These are phyloP conservation scores for Myrmecophaga tridactyla DNA, from an alignment of 2,113 vertebrate species.

Conservation along the genomic window DNA sequence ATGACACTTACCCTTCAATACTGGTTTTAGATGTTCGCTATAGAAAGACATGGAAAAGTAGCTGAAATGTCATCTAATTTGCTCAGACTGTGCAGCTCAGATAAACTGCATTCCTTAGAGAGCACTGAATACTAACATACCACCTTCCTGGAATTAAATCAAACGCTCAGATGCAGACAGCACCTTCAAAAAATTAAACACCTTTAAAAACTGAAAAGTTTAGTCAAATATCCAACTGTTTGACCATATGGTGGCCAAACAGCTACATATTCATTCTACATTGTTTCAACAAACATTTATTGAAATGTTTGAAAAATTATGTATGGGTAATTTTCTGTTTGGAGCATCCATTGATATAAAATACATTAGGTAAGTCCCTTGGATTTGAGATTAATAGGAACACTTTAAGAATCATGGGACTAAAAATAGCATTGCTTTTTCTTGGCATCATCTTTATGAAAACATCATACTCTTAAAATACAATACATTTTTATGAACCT, in stretches of 20 bases:
- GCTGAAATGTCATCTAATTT: constrained; percentile 15
- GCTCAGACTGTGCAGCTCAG: background rate
- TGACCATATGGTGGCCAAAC: constrained; percentile 49
- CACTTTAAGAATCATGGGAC: constrained; percentile 49
- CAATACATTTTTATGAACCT: constrained; percentile 1
- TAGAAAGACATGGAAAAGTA: constrained; percentile 24
- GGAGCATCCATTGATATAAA: constrained; percentile 27
- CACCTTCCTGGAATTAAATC: constrained; percentile 35
- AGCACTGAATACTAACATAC: constrained; percentile 7
- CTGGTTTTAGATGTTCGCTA: background rate
- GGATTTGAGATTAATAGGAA: constrained; percentile 60
- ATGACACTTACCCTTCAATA: background rate
- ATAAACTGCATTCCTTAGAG: constrained; percentile 16
- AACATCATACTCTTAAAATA: constrained; percentile 58
- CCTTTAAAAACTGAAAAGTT: constrained; percentile 51
- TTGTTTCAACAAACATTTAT: constrained; percentile 23
- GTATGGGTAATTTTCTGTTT: constrained; percentile 23
- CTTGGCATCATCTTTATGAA: background rate
- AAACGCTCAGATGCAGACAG: background rate
- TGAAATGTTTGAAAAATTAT: constrained; percentile 47
- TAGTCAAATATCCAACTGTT: constrained; percentile 57
- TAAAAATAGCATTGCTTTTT: constrained; percentile 58
- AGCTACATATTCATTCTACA: constrained; percentile 64
- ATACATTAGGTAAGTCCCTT: constrained; percentile 51
- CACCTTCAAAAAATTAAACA: constrained; percentile 52